A percentile compares a stretch with the other conserved stretches of the same genome.
Evolutionary conservation across 1,140 invertebrate genomes (phyloP).

Genomic region (Thalassaphorura encarpata): DNA sequence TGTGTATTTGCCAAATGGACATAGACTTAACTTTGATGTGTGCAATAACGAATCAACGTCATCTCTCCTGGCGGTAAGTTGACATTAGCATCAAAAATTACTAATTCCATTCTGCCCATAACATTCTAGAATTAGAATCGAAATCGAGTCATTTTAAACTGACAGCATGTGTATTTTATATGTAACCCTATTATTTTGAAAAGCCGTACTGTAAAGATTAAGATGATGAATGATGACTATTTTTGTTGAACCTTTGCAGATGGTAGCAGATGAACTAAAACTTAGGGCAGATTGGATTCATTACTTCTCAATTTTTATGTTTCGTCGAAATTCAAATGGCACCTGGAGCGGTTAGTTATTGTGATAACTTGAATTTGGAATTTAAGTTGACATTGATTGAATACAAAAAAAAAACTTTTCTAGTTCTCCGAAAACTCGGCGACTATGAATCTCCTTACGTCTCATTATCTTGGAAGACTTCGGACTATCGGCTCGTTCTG

Average conservation of each 20-base stretch:
- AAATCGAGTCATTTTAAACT: neutral
- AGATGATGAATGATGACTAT: too few species aligned
- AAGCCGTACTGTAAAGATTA: too few species aligned
- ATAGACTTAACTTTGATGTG: conserved; percentile 69
- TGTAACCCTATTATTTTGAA: neutral
- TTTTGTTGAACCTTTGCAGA: too few species aligned
- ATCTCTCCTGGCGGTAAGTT: conserved; percentile 58
- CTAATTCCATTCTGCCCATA: too few species aligned
- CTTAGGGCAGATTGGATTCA: conserved; percentile 26
- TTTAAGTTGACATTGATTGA: neutral
- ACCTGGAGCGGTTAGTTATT: conserved; percentile 24
- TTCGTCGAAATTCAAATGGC: conserved; percentile 24
- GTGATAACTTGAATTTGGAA: neutral
- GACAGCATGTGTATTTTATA: neutral
- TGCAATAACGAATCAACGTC: conserved; percentile 70
- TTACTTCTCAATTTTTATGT: conserved; percentile 30
- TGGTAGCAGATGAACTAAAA: conserved; percentile 24
- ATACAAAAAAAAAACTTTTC: conserved; percentile 8
- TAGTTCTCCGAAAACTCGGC: conserved; percentile 73
- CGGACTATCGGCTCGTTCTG: conserved; percentile 56
- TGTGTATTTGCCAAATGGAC: conserved; percentile 73
- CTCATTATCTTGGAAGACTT: conserved; percentile 58
- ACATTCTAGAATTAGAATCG: too few species aligned
- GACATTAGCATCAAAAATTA: too few species aligned
- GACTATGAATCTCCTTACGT: conserved; percentile 95